Base-by-base conservation (phyloP, 2,888 invertebrate genomes). In the Drosophila pseudotalamancana region DNA sequence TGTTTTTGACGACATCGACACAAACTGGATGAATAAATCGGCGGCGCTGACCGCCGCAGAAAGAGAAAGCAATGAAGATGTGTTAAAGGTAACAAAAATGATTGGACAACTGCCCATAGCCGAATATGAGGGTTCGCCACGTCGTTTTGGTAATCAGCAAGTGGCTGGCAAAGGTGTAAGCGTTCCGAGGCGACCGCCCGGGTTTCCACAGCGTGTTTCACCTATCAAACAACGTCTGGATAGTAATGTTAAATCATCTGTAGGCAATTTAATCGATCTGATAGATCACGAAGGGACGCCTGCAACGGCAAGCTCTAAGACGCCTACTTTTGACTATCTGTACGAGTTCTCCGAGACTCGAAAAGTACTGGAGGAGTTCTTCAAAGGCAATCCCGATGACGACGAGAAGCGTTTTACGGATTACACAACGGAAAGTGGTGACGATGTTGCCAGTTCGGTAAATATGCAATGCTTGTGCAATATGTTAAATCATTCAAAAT, bases 291-390 rank as follows among this genome's bases (percentile, higher is more conserved):
- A 80, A 21, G 71, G 54, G 19, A 35, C 53, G 1, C 6, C 42
- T 12, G 39, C 49, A 18, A 59, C 53, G 1, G 51, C 57, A 2
- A 72, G 79, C 32, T 72, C 87, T 8, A 89, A 87, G 57, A 93
- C 93, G 25, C 93, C 95, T 14, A 95, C 96, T 3, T 97, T 96
- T 90, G 97, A 97, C 92, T 97, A 97, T 92, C 91, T 97, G 69
- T 97, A 97, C 91, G 97, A 97, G 92, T 97, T 97, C 92, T 97
- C 97, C 0, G 97, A 97, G 92, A 97, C 97, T 19, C 93, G 97
- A 74, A 97, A 97, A 92, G 97, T 97, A 42, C 92, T 97, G 37
- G 97, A 97, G 89, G 97, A 97, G 92, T 97, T 97, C 92, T 97
- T 97, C 92, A 95, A 96, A 89, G 95, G 95, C 86, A 94, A 94